Evolutionary conservation across 64 coral and sea anemone genomes (phyloP).

Genomic region (Porites lutea): DNA sequence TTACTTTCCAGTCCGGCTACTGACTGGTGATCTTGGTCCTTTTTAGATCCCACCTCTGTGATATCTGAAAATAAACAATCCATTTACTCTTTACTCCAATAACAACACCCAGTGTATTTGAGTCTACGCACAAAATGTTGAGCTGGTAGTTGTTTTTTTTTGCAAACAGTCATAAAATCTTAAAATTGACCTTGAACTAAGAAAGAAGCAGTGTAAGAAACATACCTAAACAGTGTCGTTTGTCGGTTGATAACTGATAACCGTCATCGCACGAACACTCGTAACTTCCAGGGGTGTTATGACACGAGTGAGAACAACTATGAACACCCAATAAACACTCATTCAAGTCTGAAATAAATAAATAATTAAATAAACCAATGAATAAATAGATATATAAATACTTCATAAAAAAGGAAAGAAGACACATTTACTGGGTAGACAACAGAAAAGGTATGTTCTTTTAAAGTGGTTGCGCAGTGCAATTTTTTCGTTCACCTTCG

Average conservation of each 20-base stretch:
- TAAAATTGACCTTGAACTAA: no score
- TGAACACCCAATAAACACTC: slow-evolving; percentile 85
- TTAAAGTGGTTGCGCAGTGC: no score
- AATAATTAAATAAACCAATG: background rate
- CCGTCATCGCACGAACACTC: slow-evolving; percentile 79
- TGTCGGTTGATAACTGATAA: slow-evolving; percentile 50
- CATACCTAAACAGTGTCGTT: slow-evolving; percentile 57
- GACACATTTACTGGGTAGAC: background rate
- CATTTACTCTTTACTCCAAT: background rate
- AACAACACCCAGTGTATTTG: no score
- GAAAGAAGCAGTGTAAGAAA: background rate
- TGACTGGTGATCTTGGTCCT: background rate
- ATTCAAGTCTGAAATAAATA: slow-evolving; percentile 78
- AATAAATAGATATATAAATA: background rate
- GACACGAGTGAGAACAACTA: slow-evolving; percentile 78
- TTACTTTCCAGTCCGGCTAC: slow-evolving; percentile 29
- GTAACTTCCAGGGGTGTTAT: slow-evolving; percentile 88
- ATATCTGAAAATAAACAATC: background rate
- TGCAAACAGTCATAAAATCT: no score
- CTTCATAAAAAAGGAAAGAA: background rate
- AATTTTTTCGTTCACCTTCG: no score
- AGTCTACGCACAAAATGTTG: no score
- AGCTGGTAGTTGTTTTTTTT: no score
- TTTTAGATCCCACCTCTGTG: slow-evolving; percentile 23
- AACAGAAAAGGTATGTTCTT: no score